phyloP scores from a whole-genome alignment of 2,113 vertebrate species.

The Aldabrachelys gigantea region DNA sequence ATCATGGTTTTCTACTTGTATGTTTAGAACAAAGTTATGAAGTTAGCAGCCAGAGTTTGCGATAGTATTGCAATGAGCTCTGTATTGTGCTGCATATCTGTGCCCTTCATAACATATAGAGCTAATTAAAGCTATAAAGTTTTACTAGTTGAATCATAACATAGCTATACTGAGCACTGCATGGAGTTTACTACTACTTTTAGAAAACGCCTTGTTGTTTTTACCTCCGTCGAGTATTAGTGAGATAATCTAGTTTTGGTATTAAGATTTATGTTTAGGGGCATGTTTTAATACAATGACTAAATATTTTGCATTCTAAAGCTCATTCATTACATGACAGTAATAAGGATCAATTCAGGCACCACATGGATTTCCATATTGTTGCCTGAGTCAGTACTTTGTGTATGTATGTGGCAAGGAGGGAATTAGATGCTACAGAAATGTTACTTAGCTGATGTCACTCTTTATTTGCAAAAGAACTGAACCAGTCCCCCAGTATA shows the following conservation, averaged over 20 bases:
- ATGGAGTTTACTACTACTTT: background rate
- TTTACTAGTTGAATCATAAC: background rate
- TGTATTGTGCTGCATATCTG: background rate
- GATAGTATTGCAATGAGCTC: background rate
- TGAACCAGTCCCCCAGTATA: background rate
- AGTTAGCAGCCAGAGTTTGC: background rate
- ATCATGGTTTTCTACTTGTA: background rate
- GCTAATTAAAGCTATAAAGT: rapidly evolving
- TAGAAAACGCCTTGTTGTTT: background rate
- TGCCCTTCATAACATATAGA: background rate
- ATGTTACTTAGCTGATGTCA: background rate
- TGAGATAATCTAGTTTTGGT: background rate
- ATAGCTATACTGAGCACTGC: background rate
- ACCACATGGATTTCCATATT: background rate
- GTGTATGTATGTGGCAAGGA: background rate
- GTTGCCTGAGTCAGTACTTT: background rate
- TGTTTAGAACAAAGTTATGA: background rate
- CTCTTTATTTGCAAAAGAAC: background rate
- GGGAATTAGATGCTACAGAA: background rate
- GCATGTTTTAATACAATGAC: background rate
- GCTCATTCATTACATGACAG: background rate
- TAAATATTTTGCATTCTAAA: background rate
- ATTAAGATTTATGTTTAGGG: background rate
- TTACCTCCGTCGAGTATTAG: background rate
- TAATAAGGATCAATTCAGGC: background rate